A percentile compares a stretch with the other conserved stretches of the same genome.
These are phyloP conservation scores for Ammodytes dubius DNA, from an alignment of 2,113 vertebrate species.

Conservation along the genomic window DNA sequence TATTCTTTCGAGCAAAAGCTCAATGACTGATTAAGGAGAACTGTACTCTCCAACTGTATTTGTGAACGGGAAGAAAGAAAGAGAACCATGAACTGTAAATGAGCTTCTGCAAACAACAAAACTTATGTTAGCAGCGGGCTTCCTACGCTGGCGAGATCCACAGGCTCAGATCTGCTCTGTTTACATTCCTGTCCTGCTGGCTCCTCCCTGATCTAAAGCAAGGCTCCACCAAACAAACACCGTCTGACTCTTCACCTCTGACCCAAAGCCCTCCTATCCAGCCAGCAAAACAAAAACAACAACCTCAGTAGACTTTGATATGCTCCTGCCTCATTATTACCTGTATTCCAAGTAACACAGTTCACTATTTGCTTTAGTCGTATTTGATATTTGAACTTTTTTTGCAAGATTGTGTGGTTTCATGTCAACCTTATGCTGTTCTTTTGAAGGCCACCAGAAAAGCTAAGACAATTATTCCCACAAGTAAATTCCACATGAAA, in stretches of 20 bases:
- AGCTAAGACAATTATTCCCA: neutral
- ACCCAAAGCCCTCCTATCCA: constrained; percentile 55
- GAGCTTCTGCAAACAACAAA: constrained; percentile 28
- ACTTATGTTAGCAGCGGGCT: neutral
- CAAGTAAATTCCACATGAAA: neutral
- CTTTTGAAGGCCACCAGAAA: too few species aligned
- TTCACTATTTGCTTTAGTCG: neutral
- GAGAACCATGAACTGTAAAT: neutral
- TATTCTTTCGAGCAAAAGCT: neutral
- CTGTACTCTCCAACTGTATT: constrained; percentile 2
- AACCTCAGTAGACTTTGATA: neutral
- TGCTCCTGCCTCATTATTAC: constrained; percentile 14
- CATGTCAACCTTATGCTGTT: too few species aligned
- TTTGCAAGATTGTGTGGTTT: too few species aligned
- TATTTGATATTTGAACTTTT: neutral
- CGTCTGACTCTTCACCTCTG: constrained; percentile 65
- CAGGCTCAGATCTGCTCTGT: constrained; percentile 65
- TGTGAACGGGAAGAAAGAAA: constrained; percentile 1
- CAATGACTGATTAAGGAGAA: constrained; percentile 39
- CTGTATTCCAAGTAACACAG: neutral
- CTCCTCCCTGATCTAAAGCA: constrained; percentile 73
- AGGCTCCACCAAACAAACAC: constrained; percentile 55
- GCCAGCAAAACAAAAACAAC: constrained; percentile 65
- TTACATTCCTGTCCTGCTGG: constrained; percentile 71
- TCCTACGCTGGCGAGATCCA: constrained; percentile 37